phyloP scores from a whole-genome alignment of 2,888 invertebrate species.

The Syritta pipiens region DNA sequence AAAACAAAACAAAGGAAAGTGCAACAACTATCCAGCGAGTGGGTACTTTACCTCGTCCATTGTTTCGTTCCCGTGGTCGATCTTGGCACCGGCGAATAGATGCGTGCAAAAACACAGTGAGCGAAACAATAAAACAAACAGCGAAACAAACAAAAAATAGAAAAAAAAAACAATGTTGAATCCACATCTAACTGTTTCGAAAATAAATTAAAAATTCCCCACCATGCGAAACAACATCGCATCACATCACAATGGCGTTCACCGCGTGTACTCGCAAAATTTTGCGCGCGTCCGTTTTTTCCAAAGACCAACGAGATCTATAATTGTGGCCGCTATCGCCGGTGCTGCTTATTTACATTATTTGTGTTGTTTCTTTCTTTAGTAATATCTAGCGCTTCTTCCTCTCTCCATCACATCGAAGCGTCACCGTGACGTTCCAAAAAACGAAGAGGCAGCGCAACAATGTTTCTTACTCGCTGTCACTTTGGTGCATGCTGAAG shows the following conservation, averaged over 20 bases:
- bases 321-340: slow-evolving; percentile 40
- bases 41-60: slow-evolving; percentile 49
- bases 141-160: too few relatives aligned
- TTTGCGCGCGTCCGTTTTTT: slow-evolving; percentile 31
- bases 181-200: slow-evolving; percentile 56
- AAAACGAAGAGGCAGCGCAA: slow-evolving; percentile 21
- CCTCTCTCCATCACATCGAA: not conserved
- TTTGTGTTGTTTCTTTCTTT: slow-evolving; percentile 7
- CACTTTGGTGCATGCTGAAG: slow-evolving; percentile 36
- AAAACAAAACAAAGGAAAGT: slow-evolving; percentile 49
- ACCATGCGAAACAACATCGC: slow-evolving; percentile 5
- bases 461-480: slow-evolving; percentile 38
- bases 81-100: not conserved
- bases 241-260: slow-evolving; percentile 11
- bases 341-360: slow-evolving; percentile 44
- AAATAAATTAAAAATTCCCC: slow-evolving; percentile 52
- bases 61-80: slow-evolving; percentile 27
- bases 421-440: slow-evolving; percentile 24
- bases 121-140: slow-evolving; percentile 19
- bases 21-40: slow-evolving; percentile 43
- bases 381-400: slow-evolving; percentile 36
- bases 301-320: slow-evolving; percentile 37
- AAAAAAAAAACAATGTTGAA: too few relatives aligned
- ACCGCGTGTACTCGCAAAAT: too few relatives aligned
- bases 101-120: slow-evolving; percentile 42